Conservation (phyloP, 2,888 invertebrate genomes). For the Schizaphis graminum region DNA sequence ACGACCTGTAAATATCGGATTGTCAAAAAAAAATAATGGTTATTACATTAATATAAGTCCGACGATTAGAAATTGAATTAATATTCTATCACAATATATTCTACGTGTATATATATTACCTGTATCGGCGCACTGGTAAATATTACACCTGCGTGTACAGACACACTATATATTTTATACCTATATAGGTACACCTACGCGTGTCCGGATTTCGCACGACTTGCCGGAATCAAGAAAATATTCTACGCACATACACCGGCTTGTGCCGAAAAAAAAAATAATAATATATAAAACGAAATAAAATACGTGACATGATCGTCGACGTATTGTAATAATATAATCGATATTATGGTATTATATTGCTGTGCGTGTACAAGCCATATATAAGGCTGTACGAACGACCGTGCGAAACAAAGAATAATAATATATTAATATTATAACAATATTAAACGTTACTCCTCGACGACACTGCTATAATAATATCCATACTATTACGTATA, state of each 20-base stretch:
- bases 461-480: not conserved
- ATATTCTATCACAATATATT: not conserved
- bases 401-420: constrained; percentile 39
- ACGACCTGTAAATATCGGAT: constrained; percentile 8
- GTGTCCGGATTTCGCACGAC: constrained; percentile 54
- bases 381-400: not conserved
- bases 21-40: not conserved
- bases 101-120: constrained; percentile 1
- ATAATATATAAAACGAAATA: constrained; percentile 27
- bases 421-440: constrained; percentile 20
- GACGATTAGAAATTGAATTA: not conserved
- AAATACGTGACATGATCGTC: constrained; percentile 45
- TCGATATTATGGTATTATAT: constrained; percentile 29
- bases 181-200: not conserved
- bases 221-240: constrained; percentile 37
- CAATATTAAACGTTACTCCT: not conserved
- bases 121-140: not conserved
- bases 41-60: not conserved
- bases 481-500: not conserved
- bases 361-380: not conserved
- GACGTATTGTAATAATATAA: constrained; percentile 32
- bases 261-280: constrained; percentile 52
- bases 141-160: constrained; percentile 9
- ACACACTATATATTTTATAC: not conserved
- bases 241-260: constrained; percentile 30